Evolutionary conservation across 2,888 invertebrate genomes (phyloP).

Genomic region (Disparrhopalites patrizii): DNA sequence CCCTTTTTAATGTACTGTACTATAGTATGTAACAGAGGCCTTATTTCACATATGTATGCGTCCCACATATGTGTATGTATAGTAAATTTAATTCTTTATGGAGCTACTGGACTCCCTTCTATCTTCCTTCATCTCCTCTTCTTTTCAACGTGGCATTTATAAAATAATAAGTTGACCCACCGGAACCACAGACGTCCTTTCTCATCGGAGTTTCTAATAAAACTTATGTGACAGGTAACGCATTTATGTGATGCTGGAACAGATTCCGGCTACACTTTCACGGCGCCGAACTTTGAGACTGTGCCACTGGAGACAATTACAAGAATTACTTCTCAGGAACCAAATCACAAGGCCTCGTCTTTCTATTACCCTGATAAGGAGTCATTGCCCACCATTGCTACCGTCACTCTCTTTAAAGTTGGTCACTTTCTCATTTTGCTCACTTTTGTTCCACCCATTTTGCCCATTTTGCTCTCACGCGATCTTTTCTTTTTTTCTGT

Average conservation of each 20-base stretch:
- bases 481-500: neutral
- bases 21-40: no score
- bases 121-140: no score
- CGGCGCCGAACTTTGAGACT: conserved; percentile 19
- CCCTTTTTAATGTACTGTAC: no score
- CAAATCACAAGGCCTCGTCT: conserved; percentile 55
- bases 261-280: conserved; percentile 20
- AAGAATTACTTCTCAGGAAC: conserved; percentile 52
- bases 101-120: no score
- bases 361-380: conserved; percentile 54
- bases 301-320: conserved; percentile 52
- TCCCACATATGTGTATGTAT: no score
- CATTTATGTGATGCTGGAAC: conserved; percentile 23
- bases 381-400: conserved; percentile 53
- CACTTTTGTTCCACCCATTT: neutral
- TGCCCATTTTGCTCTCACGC: neutral
- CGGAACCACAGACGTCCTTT: neutral
- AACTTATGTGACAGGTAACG: conserved; percentile 20
- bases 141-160: no score
- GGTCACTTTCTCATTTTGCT: conserved; percentile 24
- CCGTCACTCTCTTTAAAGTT: conserved; percentile 52
- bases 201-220: neutral
- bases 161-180: neutral
- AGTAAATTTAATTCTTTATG: no score
- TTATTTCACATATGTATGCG: no score